Percentiles rank a stretch among this genome's conserved stretches.
Evolutionary conservation across 2,113 vertebrate species (phyloP).

Genomic region (Myotis davidii): DNA sequence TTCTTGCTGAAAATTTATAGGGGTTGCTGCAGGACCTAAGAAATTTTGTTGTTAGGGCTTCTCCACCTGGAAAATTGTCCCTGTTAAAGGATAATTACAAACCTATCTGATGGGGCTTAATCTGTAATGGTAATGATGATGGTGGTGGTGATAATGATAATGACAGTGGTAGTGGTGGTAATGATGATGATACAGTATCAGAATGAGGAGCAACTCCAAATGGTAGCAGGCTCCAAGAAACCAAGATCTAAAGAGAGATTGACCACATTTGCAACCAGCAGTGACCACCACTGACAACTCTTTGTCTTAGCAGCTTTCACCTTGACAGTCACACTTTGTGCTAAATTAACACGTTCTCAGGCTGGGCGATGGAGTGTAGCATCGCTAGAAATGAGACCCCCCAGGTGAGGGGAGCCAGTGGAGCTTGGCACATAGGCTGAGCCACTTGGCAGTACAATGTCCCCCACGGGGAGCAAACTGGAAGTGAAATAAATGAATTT

Average conservation of each 20-base stretch:
- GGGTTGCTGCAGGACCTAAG: background rate
- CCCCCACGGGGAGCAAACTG: constrained; percentile 44
- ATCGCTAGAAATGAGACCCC: constrained; percentile 55
- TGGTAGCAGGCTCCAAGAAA: background rate
- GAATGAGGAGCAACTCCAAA: background rate
- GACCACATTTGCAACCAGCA: background rate
- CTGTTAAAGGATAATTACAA: constrained; percentile 35
- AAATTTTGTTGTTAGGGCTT: constrained; percentile 34
- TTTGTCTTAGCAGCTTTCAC: background rate
- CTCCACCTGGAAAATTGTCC: constrained; percentile 51
- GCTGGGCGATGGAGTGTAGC: background rate
- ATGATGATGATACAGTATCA: background rate
- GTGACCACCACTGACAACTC: constrained; percentile 11
- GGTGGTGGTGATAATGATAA: background rate
- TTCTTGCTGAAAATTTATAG: background rate
- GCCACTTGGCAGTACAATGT: constrained; percentile 54
- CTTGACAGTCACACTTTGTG: constrained; percentile 11
- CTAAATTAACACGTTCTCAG: constrained; percentile 65
- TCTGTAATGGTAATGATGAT: background rate
- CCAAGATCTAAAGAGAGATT: background rate
- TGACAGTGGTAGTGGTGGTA: background rate
- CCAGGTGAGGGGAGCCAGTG: constrained; percentile 61
- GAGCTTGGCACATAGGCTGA: constrained; percentile 52
- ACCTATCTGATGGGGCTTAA: background rate
- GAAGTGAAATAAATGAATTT: constrained; percentile 58